These are phyloP conservation scores for Drosophila leonis DNA, from an alignment of 2,888 invertebrate species.

Conservation along the genomic window DNA sequence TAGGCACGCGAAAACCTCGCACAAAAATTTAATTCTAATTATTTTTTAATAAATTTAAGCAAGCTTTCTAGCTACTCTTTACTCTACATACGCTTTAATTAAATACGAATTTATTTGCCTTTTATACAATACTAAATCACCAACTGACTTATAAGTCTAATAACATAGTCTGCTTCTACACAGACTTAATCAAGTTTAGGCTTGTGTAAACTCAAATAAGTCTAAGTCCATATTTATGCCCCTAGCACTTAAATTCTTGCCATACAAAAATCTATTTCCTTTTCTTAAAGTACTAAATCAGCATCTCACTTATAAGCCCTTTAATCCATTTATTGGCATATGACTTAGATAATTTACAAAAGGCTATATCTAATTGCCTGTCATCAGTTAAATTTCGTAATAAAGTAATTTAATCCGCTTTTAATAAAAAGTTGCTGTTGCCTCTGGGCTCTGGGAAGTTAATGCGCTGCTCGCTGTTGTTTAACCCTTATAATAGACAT, in stretches of 20 bases:
- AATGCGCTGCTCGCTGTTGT: not conserved
- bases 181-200: not conserved
- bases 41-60: too few species aligned
- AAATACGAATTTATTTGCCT: too few species aligned
- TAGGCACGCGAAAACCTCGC: too few species aligned
- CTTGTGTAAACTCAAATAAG: not conserved
- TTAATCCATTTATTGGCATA: slow-evolving; percentile 1
- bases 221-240: not conserved
- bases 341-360: not conserved
- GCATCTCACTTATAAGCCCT: too few species aligned
- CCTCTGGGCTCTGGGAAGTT: slow-evolving; percentile 8
- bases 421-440: slow-evolving; percentile 5
- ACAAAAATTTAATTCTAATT: too few species aligned
- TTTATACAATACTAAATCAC: too few species aligned
- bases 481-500: slow-evolving; percentile 48
- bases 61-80: not conserved
- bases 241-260: not conserved
- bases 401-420: slow-evolving; percentile 11
- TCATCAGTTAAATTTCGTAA: slow-evolving; percentile 1
- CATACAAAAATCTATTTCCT: not conserved
- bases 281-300: too few species aligned
- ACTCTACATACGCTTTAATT: not conserved
- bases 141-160: too few species aligned
- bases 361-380: not conserved
- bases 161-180: not conserved